Conservation (phyloP, 1,140 invertebrate species). For the Tribolium madens region DNA sequence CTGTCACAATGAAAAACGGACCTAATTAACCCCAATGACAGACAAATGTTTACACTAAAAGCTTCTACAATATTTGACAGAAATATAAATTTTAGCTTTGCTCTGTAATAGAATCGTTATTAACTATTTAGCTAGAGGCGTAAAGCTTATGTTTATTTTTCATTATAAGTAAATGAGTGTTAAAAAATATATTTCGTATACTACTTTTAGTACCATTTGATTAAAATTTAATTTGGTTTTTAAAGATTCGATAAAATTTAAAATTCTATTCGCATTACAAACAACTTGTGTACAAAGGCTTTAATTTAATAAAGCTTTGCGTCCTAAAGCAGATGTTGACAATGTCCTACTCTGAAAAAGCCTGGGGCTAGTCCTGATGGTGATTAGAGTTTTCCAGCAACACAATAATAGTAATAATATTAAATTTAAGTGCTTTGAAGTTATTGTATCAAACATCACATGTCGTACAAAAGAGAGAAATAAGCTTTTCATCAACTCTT, state of each 20-base stretch:
- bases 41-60: background rate
- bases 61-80: background rate
- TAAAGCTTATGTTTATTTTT: too few species aligned
- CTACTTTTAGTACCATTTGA: background rate
- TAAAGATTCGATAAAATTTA: background rate
- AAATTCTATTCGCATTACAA: conserved; percentile 9
- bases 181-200: too few species aligned
- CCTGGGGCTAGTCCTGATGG: background rate
- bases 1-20: too few species aligned
- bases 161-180: too few species aligned
- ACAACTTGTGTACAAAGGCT: conserved; percentile 8
- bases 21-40: background rate
- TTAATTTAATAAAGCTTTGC: conserved; percentile 24
- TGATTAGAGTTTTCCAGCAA: conserved; percentile 2
- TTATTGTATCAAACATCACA: conserved; percentile 7
- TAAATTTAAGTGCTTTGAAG: conserved; percentile 11
- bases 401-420: conserved; percentile 12
- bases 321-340: conserved; percentile 9
- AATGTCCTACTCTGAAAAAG: background rate
- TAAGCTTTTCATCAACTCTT: background rate
- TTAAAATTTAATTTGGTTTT: background rate
- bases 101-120: background rate
- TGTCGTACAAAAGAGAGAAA: background rate
- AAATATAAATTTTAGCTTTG: background rate
- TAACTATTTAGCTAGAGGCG: background rate